Conservation (phyloP, 2,888 invertebrate genomes). For the Cosmorhoe ocellata region DNA sequence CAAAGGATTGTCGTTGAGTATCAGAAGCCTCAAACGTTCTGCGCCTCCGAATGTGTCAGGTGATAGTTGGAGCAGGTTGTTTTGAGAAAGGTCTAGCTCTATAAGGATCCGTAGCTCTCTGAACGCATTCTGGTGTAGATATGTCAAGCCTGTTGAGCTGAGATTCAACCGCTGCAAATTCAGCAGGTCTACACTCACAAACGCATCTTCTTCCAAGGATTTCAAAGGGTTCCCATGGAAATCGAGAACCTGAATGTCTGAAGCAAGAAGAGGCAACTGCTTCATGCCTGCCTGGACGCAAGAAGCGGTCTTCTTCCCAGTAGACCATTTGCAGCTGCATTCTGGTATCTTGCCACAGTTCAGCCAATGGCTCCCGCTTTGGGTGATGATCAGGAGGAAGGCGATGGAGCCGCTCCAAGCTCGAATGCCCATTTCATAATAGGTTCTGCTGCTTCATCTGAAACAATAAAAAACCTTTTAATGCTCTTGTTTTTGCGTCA, state of each 20-base stretch:
- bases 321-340: conserved; percentile 96
- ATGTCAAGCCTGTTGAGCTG: conserved; percentile 87
- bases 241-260: conserved; percentile 87
- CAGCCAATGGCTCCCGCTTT: conserved; percentile 87
- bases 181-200: conserved; percentile 89
- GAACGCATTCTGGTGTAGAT: conserved; percentile 91
- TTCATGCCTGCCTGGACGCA: conserved; percentile 90
- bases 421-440: conserved; percentile 72
- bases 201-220: conserved; percentile 87
- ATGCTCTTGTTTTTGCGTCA: no score
- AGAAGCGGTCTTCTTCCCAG: conserved; percentile 93
- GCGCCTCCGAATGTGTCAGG: conserved; percentile 92
- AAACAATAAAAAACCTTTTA: conserved; percentile 39
- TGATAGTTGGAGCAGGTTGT: conserved; percentile 87
- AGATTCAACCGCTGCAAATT: conserved; percentile 93
- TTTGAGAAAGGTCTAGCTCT: conserved; percentile 93
- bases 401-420: conserved; percentile 59
- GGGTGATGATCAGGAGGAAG: conserved; percentile 52
- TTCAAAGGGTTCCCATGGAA: conserved; percentile 90
- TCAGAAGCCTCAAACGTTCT: conserved; percentile 89
- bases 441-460: conserved; percentile 53
- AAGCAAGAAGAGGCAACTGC: conserved; percentile 83
- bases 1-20: conserved; percentile 92
- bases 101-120: conserved; percentile 91
- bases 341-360: conserved; percentile 88